Percentiles rank a stretch among this genome's conserved stretches.
phyloP scores from a whole-genome alignment of 2,113 vertebrate species.

The Empidonax traillii region DNA sequence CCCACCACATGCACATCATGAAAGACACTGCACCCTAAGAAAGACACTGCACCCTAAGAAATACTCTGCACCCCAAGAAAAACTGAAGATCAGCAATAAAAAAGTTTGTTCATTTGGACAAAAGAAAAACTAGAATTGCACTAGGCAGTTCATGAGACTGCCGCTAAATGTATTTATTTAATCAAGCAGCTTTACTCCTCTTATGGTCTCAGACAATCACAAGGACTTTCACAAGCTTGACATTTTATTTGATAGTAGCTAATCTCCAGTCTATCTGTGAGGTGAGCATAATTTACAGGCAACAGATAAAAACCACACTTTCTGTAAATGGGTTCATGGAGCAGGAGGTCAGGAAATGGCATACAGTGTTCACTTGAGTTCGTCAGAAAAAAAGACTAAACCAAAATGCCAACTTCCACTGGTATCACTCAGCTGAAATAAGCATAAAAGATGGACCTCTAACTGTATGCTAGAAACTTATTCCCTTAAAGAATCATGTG shows the following conservation, averaged over 20 bases:
- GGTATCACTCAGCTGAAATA: not conserved
- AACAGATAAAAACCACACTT: not conserved
- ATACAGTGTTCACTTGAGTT: not conserved
- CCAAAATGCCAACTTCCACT: not conserved
- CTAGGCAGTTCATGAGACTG: not conserved
- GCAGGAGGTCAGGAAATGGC: not conserved
- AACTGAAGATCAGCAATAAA: not conserved
- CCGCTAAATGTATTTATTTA: not conserved
- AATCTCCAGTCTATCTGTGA: not conserved
- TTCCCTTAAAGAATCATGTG: not conserved
- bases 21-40: not conserved
- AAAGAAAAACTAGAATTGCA: not conserved
- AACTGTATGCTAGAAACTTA: not conserved
- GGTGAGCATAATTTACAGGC: not conserved
- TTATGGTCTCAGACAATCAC: not conserved
- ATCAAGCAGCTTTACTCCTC: not conserved
- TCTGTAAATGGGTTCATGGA: not conserved
- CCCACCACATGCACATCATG: not conserved
- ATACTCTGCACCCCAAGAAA: not conserved
- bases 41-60: not conserved
- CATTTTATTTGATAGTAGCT: rapidly evolving
- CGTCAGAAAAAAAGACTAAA: not conserved
- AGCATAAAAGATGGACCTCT: not conserved
- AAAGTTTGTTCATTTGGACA: not conserved
- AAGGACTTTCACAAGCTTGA: not conserved